Conservation (phyloP, 2,797 vertebrate genomes). For the Thaleichthys pacificus region DNA sequence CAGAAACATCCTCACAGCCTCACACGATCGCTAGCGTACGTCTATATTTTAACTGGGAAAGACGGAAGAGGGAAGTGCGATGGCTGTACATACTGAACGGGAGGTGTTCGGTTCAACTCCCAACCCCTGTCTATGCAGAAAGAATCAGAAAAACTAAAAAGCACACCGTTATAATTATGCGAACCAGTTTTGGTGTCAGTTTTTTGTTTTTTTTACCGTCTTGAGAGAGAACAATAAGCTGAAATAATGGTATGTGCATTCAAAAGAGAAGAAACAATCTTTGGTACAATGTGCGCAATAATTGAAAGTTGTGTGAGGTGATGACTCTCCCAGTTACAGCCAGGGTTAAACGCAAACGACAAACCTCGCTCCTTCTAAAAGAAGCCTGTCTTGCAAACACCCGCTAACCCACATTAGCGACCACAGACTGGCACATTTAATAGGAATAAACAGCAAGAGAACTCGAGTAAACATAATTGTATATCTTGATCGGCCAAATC, state of each 20-base stretch:
- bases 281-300: constrained; percentile 77
- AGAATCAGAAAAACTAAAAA: too few species aligned
- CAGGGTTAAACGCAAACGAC: constrained; percentile 15
- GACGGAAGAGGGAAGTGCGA: neutral
- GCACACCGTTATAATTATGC: neutral
- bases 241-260: constrained; percentile 50
- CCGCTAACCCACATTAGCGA: constrained; percentile 35
- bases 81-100: constrained; percentile 35
- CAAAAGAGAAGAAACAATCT: constrained; percentile 67
- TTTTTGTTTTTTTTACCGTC: neutral
- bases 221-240: neutral
- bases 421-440: constrained; percentile 40
- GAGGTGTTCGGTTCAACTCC: neutral
- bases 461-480: constrained; percentile 42
- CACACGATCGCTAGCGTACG: neutral
- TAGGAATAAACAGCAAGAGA: constrained; percentile 55
- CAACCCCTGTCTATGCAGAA: too few species aligned
- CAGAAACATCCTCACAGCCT: neutral
- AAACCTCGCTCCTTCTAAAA: constrained; percentile 13
- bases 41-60: neutral
- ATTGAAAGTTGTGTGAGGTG: constrained; percentile 48
- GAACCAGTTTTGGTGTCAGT: neutral
- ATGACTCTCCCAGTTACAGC: constrained; percentile 31
- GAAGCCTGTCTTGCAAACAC: constrained; percentile 14
- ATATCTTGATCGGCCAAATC: constrained; percentile 17